Percentiles rank a stretch among this genome's conserved stretches.
Evolutionary conservation across 1,140 invertebrate genomes (phyloP).

Genomic region (Mya arenaria): DNA sequence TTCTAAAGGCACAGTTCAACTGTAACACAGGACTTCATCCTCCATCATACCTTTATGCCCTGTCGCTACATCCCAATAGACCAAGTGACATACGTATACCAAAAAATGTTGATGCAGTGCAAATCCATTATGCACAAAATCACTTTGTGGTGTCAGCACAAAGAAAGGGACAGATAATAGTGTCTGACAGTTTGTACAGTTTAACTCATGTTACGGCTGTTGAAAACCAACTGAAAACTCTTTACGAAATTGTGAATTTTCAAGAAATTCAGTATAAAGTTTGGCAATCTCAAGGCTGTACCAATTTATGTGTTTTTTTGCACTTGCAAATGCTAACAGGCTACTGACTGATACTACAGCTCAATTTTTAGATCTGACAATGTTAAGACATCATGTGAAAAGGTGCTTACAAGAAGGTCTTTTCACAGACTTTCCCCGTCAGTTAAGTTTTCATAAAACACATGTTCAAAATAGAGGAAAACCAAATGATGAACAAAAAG

Average conservation of each 20-base stretch:
- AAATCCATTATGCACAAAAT: constrained; percentile 1
- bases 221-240: constrained; percentile 18
- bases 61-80: background rate
- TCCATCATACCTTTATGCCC: constrained; percentile 17
- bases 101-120: background rate
- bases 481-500: background rate
- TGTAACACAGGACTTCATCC: background rate
- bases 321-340: background rate
- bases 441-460: background rate
- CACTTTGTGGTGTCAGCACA: constrained; percentile 23
- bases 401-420: background rate
- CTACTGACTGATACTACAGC: constrained; percentile 6
- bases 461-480: background rate
- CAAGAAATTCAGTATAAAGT: constrained; percentile 16
- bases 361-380: constrained; percentile 22
- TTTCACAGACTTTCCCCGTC: background rate
- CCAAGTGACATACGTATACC: constrained; percentile 25
- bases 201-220: background rate
- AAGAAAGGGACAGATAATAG: background rate
- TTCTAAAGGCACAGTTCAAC: background rate
- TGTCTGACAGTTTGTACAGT: constrained; percentile 11
- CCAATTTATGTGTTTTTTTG: constrained; percentile 13
- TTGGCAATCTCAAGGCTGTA: constrained; percentile 23
- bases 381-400: constrained; percentile 24
- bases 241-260: constrained; percentile 18